Evolutionary conservation across 2,888 invertebrate genomes (phyloP), one percentile per base, ranked within the genome.

Genomic region (Deilephila elpenor): DNA sequence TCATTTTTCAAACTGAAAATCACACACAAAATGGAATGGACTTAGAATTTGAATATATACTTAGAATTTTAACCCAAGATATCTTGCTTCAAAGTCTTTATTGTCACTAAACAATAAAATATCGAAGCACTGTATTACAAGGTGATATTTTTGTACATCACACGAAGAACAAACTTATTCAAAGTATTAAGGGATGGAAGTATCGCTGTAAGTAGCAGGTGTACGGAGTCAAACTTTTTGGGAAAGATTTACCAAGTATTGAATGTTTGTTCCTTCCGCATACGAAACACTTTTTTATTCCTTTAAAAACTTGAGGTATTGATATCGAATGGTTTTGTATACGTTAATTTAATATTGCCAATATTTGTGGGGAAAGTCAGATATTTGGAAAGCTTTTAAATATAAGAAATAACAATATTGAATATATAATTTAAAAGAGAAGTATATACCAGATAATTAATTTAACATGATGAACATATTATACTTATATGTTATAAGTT

Each of bases 111-210:
- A 44, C 11, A 44, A 44, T 14, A 44, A 11, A 44, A 44, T 14
- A 44, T 11, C 44, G 14, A 44, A 44, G 37, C 62, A 64, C 19
- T 64, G 62, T 20, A 37, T 64, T 64, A 64, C 3, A 64, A 34
- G 29, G 17, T 8, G 20, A 64, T 64, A 37, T 37, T 37, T 29
- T 17, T 37, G 37, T 62, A 64, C 60, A 60, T 60, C 32, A 59
- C 17, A 29, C 62, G 62, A 64, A 44, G 44, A 44, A 64, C 62
- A 64, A 64, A 64, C 62, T 64, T 64, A 37, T 64, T 64, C 62
- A 64, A 37, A 64, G 62, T 64, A 64, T 64, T 37, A 64, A 64
- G 37, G 62, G 62, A 64, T 64, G 62, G 20, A 64, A 64, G 62
- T 64, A 67, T 44, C 44, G 20, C 44, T 44, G 64, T 67, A 67